Percentiles rank a stretch among this genome's conserved stretches.
Conservation (phyloP, 2,797 vertebrate species). For the Oceanodroma leucorhoa region DNA sequence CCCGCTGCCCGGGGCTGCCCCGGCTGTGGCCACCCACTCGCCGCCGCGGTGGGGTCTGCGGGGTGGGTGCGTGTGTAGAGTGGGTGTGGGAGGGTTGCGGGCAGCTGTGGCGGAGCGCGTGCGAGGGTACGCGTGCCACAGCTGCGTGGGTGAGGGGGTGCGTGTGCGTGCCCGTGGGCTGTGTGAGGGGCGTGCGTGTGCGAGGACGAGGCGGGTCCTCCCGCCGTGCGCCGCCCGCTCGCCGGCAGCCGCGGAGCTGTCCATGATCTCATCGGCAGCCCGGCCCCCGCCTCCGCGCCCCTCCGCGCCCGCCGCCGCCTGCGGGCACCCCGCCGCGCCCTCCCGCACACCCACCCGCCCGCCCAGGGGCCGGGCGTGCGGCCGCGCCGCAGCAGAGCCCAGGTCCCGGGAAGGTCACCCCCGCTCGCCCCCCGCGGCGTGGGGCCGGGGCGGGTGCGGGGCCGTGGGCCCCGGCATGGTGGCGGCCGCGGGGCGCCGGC, state of each 20-base stretch:
- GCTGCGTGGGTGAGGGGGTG: background rate
- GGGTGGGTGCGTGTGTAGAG: too few relatives aligned
- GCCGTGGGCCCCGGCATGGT: background rate
- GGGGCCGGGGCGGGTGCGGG: background rate
- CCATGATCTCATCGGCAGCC: slow-evolving; percentile 56
- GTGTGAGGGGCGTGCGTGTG: background rate
- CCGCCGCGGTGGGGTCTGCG: rapidly evolving
- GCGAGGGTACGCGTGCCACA: too few relatives aligned
- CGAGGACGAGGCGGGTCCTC: background rate
- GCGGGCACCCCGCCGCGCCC: background rate
- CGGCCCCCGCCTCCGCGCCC: background rate
- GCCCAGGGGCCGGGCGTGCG: background rate
- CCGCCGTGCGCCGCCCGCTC: background rate
- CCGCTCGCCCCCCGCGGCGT: background rate
- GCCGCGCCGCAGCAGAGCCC: background rate
- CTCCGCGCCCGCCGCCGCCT: too few relatives aligned
- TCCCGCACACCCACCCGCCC: background rate
- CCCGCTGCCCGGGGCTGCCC: background rate
- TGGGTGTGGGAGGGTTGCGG: background rate
- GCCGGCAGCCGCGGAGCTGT: slow-evolving; percentile 56
- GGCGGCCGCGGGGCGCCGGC: background rate
- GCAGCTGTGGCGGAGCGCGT: background rate
- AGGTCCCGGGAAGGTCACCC: background rate
- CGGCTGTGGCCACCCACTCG: rapidly evolving
- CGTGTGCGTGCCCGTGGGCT: too few relatives aligned